phyloP scores from a whole-genome alignment of 2,113 vertebrate species.

The Rhipidura dahli region DNA sequence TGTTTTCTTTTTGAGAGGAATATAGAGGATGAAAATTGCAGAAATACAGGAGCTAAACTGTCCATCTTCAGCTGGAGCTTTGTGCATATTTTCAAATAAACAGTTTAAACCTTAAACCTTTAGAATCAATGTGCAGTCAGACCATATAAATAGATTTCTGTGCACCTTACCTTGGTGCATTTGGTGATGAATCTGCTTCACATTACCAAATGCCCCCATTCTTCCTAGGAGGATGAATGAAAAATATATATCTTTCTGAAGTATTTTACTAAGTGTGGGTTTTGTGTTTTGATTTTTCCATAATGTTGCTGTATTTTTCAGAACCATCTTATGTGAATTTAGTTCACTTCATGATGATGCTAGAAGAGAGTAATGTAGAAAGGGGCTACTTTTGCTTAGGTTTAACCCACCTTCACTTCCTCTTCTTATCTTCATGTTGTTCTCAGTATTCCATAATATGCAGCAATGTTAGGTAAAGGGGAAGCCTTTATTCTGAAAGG shows the following conservation, averaged over 20 bases:
- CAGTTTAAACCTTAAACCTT: background rate
- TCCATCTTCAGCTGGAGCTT: background rate
- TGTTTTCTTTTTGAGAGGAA: background rate
- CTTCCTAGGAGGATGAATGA: background rate
- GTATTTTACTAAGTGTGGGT: background rate
- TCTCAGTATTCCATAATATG: background rate
- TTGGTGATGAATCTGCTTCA: background rate
- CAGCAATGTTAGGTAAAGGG: background rate
- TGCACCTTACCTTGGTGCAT: background rate
- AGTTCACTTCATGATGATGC: background rate
- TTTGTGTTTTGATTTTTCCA: background rate
- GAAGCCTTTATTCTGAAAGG: background rate
- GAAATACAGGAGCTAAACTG: background rate
- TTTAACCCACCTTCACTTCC: background rate
- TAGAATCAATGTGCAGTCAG: background rate
- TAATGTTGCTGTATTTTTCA: background rate
- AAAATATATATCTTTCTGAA: background rate
- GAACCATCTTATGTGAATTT: background rate
- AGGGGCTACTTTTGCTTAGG: background rate
- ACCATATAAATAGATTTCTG: background rate
- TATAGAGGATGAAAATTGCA: background rate
- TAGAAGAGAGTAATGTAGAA: background rate
- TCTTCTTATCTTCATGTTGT: background rate
- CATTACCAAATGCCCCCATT: background rate
- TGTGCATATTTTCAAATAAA: background rate